Evolutionary conservation across 2,113 vertebrate genomes (phyloP).

Genomic region (Paradoxurus hermaphroditus): DNA sequence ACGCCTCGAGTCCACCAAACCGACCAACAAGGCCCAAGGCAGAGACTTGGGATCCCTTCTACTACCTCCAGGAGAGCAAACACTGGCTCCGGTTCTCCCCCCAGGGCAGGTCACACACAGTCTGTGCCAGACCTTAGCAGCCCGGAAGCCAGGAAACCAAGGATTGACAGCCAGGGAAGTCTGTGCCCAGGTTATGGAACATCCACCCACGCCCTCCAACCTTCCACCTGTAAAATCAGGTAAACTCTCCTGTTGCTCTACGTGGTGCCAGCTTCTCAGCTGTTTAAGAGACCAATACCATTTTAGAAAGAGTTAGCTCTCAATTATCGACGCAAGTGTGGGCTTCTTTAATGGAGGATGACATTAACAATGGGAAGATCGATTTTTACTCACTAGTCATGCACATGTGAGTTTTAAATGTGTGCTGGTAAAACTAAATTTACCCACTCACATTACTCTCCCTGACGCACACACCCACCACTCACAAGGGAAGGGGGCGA

Average conservation of each 20-base stretch:
- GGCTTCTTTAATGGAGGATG: neutral
- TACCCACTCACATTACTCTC: neutral
- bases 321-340: neutral
- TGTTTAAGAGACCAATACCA: neutral
- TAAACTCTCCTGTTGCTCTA: accelerated
- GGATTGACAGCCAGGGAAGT: neutral
- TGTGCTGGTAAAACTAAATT: neutral
- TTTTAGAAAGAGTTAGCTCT: neutral
- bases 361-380: neutral
- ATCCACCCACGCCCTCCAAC: neutral
- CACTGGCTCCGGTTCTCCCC: neutral
- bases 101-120: neutral
- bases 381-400: neutral
- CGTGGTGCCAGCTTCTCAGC: neutral
- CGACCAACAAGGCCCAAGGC: neutral
- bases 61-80: neutral
- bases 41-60: neutral
- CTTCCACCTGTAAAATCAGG: neutral
- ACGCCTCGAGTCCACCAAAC: neutral
- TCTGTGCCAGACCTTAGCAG: neutral
- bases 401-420: neutral
- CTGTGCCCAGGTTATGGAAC: neutral
- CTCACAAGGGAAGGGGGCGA: neutral
- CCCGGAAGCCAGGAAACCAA: neutral
- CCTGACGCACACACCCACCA: neutral